Evolutionary conservation across 2,797 vertebrate genomes (phyloP).

Genomic region (Danio choprae): DNA sequence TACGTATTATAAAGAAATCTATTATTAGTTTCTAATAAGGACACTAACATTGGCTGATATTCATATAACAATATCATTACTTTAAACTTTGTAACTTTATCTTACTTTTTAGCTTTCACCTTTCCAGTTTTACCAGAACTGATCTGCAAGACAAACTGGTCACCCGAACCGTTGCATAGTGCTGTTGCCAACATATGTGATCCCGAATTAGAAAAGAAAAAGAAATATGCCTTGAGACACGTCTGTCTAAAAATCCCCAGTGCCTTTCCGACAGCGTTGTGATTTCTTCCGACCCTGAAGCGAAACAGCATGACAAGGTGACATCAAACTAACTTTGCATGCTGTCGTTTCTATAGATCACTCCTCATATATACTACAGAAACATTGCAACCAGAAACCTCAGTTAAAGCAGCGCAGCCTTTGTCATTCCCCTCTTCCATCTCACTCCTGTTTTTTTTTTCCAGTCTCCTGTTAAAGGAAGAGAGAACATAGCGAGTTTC

Average conservation of each 20-base stretch:
- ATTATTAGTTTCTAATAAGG: background rate
- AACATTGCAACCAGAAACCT: background rate
- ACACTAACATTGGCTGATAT: background rate
- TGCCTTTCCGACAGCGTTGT: conserved; percentile 7
- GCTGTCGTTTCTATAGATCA: conserved; percentile 21
- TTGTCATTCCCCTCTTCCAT: conserved; percentile 22
- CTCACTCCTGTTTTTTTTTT: conserved; percentile 68
- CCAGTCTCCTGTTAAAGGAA: conserved; percentile 48
- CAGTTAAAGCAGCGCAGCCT: conserved; percentile 8
- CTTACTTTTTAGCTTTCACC: background rate
- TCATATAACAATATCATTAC: background rate
- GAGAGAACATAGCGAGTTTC: conserved; percentile 73
- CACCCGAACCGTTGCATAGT: background rate
- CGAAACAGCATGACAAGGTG: conserved; percentile 15
- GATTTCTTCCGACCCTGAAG: background rate
- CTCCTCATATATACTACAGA: conserved; percentile 20
- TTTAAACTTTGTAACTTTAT: no score
- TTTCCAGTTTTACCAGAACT: background rate
- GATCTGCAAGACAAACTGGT: background rate
- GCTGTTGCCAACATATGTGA: background rate
- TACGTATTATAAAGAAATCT: background rate
- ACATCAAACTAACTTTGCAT: conserved; percentile 44
- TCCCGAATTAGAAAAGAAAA: background rate
- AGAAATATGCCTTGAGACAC: background rate
- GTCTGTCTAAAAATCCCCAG: conserved; percentile 7